Evolutionary conservation across 2,113 vertebrate species (phyloP).

Genomic region (Datnioides undecimradiatus): DNA sequence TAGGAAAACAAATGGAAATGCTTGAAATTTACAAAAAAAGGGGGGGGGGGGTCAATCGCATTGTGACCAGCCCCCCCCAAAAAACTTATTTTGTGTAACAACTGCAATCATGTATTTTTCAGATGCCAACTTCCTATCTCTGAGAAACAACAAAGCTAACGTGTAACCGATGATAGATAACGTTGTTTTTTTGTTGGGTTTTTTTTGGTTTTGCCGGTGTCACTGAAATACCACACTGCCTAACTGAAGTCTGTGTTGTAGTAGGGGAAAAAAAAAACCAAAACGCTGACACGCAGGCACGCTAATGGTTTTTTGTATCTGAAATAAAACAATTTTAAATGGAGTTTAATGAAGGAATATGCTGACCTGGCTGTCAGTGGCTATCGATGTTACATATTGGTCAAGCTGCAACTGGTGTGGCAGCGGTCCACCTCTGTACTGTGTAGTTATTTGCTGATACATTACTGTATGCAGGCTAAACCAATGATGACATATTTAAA

Average conservation of each 20-base stretch:
- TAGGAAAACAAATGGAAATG: slow-evolving; percentile 50
- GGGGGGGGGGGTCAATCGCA: slow-evolving; percentile 37
- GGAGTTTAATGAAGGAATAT: slow-evolving; percentile 63
- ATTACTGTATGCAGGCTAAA: slow-evolving; percentile 74
- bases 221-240: slow-evolving; percentile 58
- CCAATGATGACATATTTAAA: slow-evolving; percentile 79
- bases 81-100: slow-evolving; percentile 63
- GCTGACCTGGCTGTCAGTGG: slow-evolving; percentile 59
- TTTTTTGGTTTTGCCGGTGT: slow-evolving; percentile 47
- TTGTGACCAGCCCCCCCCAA: slow-evolving; percentile 49
- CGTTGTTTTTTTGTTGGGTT: slow-evolving; percentile 7
- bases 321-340: slow-evolving; percentile 73
- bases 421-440: slow-evolving; percentile 70
- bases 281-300: slow-evolving; percentile 40
- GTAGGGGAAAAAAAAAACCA: slow-evolving; percentile 3
- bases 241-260: slow-evolving; percentile 55
- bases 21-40: slow-evolving; percentile 62
- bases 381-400: slow-evolving; percentile 66
- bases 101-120: slow-evolving; percentile 76
- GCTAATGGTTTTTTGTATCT: slow-evolving; percentile 75
- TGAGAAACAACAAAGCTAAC: slow-evolving; percentile 49
- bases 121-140: slow-evolving; percentile 74
- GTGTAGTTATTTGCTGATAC: slow-evolving; percentile 77
- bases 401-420: slow-evolving; percentile 55
- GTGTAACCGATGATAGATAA: slow-evolving; percentile 34